phyloP scores from a whole-genome alignment of 2,113 vertebrate genomes.

The Thalassoma bifasciatum region DNA sequence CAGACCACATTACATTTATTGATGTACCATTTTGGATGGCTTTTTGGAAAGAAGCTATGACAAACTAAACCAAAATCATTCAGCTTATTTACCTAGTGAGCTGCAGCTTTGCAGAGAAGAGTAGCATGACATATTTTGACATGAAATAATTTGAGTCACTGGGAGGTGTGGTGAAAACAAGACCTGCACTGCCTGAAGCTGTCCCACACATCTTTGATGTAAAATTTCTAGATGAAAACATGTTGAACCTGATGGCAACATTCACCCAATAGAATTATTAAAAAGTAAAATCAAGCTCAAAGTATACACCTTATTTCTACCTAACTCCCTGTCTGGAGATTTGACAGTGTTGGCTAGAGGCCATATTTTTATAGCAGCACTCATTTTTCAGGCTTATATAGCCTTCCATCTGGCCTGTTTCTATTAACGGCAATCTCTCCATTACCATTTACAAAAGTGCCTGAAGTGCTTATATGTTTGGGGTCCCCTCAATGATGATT shows the following conservation, averaged over 20 bases:
- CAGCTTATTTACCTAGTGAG: neutral
- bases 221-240: too few species aligned
- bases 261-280: neutral
- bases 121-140: neutral
- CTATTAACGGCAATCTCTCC: slow-evolving; percentile 5
- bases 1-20: too few species aligned
- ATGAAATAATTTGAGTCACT: neutral
- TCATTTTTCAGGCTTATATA: neutral
- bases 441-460: neutral
- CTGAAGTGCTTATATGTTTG: neutral
- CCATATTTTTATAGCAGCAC: neutral
- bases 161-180: neutral
- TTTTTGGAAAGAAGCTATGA: too few species aligned
- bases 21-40: neutral
- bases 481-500: neutral
- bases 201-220: too few species aligned
- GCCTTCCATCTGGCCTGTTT: neutral
- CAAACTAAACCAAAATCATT: neutral
- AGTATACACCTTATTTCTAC: neutral
- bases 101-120: neutral
- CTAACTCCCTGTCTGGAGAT: neutral
- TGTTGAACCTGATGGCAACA: neutral
- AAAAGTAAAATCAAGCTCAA: neutral
- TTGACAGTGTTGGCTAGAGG: neutral
- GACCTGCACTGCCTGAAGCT: too few species aligned